Evolutionary conservation across 2,888 invertebrate species (phyloP), one percentile per base, ranked within the genome.

Genomic region (Tetranychus piercei): DNA sequence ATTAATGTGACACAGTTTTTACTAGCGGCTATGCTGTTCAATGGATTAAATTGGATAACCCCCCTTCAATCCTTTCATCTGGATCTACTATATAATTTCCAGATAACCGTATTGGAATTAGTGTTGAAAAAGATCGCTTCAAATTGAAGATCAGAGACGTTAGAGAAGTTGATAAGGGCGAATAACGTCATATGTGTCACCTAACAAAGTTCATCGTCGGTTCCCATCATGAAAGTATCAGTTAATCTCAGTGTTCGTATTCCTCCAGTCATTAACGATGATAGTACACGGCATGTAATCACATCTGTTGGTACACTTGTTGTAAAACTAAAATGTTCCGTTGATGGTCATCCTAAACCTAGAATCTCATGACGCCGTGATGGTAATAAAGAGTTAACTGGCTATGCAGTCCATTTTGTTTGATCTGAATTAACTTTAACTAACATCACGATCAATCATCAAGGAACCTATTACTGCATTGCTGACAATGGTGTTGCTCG

Each of bases 381-480:
- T 82, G 93, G 93, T 82, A 94, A 93, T 83, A 93, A 92, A 75
- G 90, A 94, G 78, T 83, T 94, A 79, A 93, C 94, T 9, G 92
- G 72, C 43, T 75, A 76, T 55, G 78, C 78, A 18, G 78, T 79
- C n/a, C 72, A 78, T 8, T 79, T 76, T 65, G 71, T 76, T 44
- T 78, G 79, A 18, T 91, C 91, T 80, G 85, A 88, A 23, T 82
- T 93, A 76, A 90, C 89, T 81, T 90, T 93, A 76, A 84, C 88
- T 5, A 83, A 87, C 0, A 89, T 92, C 0, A 88, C 88, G 78
- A 93, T 93, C 81, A 92, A 92, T 80, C 92, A 94, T 82, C 86
- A 93, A 72, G 94, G 94, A 18, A 94, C 93, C 0, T 94, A 94
- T 82, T 94, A 93, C 81, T 94, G 94, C 80, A 92, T 94, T 1